Base-by-base conservation (phyloP, 2,888 invertebrate species). In the Heliconius aoede region DNA sequence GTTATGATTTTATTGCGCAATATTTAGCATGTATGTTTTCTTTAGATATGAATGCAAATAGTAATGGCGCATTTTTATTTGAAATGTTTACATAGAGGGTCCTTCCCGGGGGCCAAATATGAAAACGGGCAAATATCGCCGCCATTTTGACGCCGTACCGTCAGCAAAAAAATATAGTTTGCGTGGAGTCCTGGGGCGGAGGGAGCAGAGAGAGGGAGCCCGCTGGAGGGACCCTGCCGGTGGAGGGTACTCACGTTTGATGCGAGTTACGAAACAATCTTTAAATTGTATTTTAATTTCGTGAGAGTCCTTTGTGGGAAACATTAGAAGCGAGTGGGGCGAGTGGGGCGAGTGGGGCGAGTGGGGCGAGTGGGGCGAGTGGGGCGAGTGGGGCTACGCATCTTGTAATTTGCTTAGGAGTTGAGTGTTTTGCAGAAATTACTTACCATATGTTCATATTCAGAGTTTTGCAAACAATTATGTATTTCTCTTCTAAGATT, bases 1-100 rank as follows among this genome's bases (percentile, higher is more conserved):
- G 68, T 80, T 83, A 81, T 81, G 83, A 85, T 86, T 90, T 90
- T 86, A 84, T 83, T 80, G 86, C 86, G 85, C 88, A 92, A 91
- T 91, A 92, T 93, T 93, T 90, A 91, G 90, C 93, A 90, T 92
- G 93, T 94, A 94, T 93, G 94, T 93, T 93, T 93, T 92, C 94
- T 93, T 92, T 93, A 90, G 93, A 93, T 94, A 94, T 94, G 92
- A 94, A 94, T 94, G 93, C 93, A 94, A 94, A 94, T 94, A 93
- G 93, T 93, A 90, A 94, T 93, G 94, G 94, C 92, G 93, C 89
- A 92, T 93, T 93, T 94, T 94, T 94, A 93, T 93, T 91, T 86
- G 84, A 84, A 90, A 91, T 93, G 93, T 94, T 94, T 94, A 94
- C 89, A 92, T 94, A 94, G 91, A 93, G 92, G 93, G 93, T 86